Evolutionary conservation across 2,113 vertebrate genomes (phyloP), one percentile per base, ranked within the genome.

Genomic region (Mesembrinibis cayennensis): DNA sequence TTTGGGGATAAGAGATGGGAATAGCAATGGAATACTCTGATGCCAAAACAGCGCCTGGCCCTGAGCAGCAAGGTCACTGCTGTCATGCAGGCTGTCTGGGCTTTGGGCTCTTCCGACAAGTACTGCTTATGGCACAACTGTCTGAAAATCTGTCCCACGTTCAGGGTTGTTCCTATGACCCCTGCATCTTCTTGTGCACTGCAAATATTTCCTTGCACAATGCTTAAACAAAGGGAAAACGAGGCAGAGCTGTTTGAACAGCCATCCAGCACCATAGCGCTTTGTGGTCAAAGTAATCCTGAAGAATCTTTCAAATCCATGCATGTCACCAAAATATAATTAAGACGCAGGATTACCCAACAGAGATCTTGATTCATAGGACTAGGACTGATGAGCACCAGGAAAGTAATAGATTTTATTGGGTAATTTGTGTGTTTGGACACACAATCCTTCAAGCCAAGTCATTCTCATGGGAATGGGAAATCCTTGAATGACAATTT

Each of bases 391-490:
- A 91, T 25, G 61, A 84, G 55, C 50, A 84, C 23, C 50, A 94
- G 87, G 34, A 63, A 93, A 93, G 30, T 25, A 93, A 72, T 1
- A 50, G 50, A 89, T 82, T 82, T 45, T 42, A 44, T 84, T 95
- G 81, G 61, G 91, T 76, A 89, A 96, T 72, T 38, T 44, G 9
- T 82, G 38, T 55, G 65, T 94, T 95, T 89, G 89, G 69, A 94
- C 1, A 3, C 83, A 80, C 22, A 87, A 1, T 74, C 77, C 87
- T 87, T 78, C 69, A 93, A 87, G 50, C n/a, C 56, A 92, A 91
- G 66, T 87, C 77, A 95, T 85, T 78, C 81, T 82, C 8, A 2
- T 13, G 82, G 56, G 81, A 61, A 70, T 91, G 81, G 58, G 82
- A 96, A 92, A 87, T 89, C 38, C 42, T 2, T 56, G 81, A 81